A percentile compares a stretch with the other conserved stretches of the same genome.
phyloP scores from a whole-genome alignment of 2,888 invertebrate genomes.

The Bhutanitis thaidina region DNA sequence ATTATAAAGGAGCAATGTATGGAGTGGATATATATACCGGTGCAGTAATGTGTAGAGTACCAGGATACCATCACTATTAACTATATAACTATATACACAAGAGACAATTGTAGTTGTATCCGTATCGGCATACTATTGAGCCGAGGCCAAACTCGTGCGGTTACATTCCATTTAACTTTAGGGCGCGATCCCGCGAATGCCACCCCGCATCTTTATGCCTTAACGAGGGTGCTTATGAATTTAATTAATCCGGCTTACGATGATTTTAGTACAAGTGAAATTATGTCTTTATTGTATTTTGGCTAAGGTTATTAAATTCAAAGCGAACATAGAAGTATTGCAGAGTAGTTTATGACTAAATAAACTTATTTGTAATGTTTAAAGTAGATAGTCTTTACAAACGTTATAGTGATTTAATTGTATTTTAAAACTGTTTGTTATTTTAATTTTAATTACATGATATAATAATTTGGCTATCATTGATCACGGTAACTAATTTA shows the following conservation, averaged over 20 bases:
- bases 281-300: conserved; percentile 29
- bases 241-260: conserved; percentile 47
- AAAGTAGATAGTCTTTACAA: no score
- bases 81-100: background rate
- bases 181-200: conserved; percentile 35
- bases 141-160: conserved; percentile 32
- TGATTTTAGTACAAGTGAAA: conserved; percentile 39
- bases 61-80: no score
- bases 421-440: no score
- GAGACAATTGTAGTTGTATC: conserved; percentile 1
- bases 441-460: no score
- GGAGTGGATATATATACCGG: no score
- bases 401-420: no score
- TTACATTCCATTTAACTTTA: conserved; percentile 55
- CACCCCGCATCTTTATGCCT: conserved; percentile 41
- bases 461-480: no score
- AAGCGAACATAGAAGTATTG: background rate
- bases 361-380: no score
- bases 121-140: conserved; percentile 23
- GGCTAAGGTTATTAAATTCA: conserved; percentile 11
- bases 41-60: no score
- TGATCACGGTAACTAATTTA: no score
- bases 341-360: background rate
- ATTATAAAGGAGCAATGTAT: no score
- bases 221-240: conserved; percentile 55